A percentile compares a stretch with the other conserved stretches of the same genome.
phyloP scores from a whole-genome alignment of 2,888 invertebrate genomes.

The Mythimna albipuncta region DNA sequence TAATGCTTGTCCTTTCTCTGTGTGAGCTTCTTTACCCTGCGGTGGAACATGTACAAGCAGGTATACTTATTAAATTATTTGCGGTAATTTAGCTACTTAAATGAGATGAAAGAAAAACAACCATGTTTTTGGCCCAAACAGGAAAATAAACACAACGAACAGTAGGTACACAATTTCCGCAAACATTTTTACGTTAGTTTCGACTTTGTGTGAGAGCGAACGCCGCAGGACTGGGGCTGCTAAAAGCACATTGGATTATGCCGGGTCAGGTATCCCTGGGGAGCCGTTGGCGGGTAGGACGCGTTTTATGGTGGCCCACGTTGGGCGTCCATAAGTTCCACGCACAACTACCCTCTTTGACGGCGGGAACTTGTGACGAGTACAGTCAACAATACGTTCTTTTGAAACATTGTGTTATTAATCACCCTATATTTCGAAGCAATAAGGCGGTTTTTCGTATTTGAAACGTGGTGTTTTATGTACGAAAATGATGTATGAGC shows the following conservation, averaged over 20 bases:
- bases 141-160: conserved; percentile 5
- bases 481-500: conserved; percentile 33
- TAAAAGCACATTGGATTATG: conserved; percentile 62
- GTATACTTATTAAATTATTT: not conserved
- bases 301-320: conserved; percentile 56
- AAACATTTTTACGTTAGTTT: conserved; percentile 31
- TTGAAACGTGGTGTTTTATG: too few relatives aligned
- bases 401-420: not conserved
- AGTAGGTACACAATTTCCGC: conserved; percentile 5
- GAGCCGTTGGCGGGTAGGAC: conserved; percentile 50
- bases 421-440: not conserved
- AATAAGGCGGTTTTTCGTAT: not conserved
- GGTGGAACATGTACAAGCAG: not conserved
- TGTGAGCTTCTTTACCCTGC: not conserved
- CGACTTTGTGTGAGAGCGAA: conserved; percentile 25
- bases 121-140: not conserved
- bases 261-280: conserved; percentile 59
- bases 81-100: not conserved
- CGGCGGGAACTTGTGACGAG: conserved; percentile 40
- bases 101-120: not conserved
- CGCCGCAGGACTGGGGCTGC: conserved; percentile 31
- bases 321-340: conserved; percentile 51
- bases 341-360: conserved; percentile 46
- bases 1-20: not conserved
- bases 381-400: conserved; percentile 3